Percentiles rank a stretch among this genome's conserved stretches.
These are phyloP conservation scores for Glaucidium brasilianum DNA, from an alignment of 2,113 vertebrate genomes.

Conservation along the genomic window DNA sequence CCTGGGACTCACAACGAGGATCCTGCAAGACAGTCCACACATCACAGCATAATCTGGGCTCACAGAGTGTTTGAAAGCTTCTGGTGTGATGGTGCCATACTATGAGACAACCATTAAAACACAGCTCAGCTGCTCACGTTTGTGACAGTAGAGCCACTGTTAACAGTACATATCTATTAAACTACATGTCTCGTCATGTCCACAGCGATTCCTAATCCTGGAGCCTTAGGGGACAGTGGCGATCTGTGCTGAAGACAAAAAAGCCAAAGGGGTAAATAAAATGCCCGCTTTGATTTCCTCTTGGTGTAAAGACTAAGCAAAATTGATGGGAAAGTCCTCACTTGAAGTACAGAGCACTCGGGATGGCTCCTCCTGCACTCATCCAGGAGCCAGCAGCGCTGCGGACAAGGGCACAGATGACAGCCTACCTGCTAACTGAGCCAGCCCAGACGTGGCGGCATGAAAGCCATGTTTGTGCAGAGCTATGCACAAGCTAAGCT, in stretches of 20 bases:
- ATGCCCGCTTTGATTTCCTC: conserved; percentile 19
- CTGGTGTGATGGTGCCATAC: conserved; percentile 42
- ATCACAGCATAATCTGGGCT: neutral
- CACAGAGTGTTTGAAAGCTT: conserved; percentile 25
- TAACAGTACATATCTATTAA: conserved; percentile 46
- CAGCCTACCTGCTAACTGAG: neutral
- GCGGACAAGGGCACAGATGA: neutral
- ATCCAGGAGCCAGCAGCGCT: neutral
- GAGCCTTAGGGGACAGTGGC: conserved; percentile 36
- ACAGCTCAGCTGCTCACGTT: conserved; percentile 9
- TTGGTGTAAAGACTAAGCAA: neutral
- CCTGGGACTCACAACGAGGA: neutral
- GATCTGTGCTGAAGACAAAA: conserved; percentile 56
- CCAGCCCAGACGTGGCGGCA: accelerated
- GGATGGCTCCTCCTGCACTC: neutral
- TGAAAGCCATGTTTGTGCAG: neutral
- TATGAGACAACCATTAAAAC: conserved; percentile 29
- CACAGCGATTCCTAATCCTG: neutral
- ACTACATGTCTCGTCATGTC: neutral
- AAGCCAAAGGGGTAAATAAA: conserved; percentile 60
- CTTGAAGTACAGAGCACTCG: accelerated
- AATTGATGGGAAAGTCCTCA: conserved; percentile 27
- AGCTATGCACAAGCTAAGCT: neutral
- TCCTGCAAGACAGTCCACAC: neutral
- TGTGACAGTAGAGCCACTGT: conserved; percentile 36